Percentiles rank a stretch among this genome's conserved stretches.
Evolutionary conservation across 92 coral and sea anemone species (phyloP).

Genomic region (Zoanthus sociatus): DNA sequence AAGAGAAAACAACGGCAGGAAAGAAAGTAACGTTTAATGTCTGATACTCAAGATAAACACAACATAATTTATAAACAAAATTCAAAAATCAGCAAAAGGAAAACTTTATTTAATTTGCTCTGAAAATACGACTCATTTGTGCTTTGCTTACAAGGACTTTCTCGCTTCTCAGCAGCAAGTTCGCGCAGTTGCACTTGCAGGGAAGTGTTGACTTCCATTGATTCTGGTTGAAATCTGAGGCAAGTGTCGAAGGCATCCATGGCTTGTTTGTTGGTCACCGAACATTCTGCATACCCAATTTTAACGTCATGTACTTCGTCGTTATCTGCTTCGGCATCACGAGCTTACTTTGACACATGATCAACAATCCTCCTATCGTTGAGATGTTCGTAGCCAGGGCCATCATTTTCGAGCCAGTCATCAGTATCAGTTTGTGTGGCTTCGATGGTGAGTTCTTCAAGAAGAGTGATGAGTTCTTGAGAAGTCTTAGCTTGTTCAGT

Average conservation of each 20-base stretch:
- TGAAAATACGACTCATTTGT: no score
- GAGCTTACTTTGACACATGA: neutral
- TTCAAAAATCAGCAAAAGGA: neutral
- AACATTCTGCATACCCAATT: neutral
- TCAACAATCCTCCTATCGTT: neutral
- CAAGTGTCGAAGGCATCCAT: neutral
- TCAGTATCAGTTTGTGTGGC: neutral
- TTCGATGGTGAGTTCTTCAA: neutral
- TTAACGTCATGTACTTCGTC: neutral
- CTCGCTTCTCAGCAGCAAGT: neutral
- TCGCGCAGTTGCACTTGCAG: neutral
- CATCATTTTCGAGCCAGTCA: neutral
- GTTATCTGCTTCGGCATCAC: neutral
- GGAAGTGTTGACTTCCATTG: neutral
- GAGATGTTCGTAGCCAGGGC: neutral
- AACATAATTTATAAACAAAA: neutral
- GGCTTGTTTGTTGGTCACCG: neutral
- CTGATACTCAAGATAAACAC: no score
- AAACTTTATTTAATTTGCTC: no score
- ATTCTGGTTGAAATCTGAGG: neutral
- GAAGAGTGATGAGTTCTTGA: neutral
- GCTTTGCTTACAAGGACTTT: neutral
- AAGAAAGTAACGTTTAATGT: no score
- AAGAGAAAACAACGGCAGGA: neutral
- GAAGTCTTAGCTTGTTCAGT: neutral